Base-by-base conservation (phyloP, 1,140 invertebrate genomes). In the Anoplophora glabripennis region DNA sequence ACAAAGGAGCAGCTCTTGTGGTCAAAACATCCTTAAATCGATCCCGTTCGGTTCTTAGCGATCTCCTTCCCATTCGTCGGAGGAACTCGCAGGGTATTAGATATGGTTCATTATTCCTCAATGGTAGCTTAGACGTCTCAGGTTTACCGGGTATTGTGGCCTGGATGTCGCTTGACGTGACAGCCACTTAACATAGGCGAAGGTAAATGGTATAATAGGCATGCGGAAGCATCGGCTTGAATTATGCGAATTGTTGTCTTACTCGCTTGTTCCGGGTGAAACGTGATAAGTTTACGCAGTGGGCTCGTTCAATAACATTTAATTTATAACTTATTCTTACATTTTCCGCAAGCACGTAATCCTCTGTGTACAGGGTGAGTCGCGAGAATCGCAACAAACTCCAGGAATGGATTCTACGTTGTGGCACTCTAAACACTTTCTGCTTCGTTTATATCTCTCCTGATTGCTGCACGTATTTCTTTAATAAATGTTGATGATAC, bases 21-120 rank as follows among this genome's bases (percentile, higher is more conserved):
- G 69, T 71, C 69, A 71, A 69, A 71, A 71, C 64, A 71, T 62
- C 59, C 66, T 71, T 68, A 71, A 69, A 71, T 65, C 69, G 69
- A 71, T 69, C 63, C 49, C 15, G 34, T n/a, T 37, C 38, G 14
- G 18, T n/a, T 36, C 21, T 34, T 57, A 48, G 33, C 53, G 37
- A 63, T 55, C 54, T 54, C 59, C 28, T 44, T 38, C 58, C 60
- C 12, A 55, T 41, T 54, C 14, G 45, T 37, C 21, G 55, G 48
- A 35, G 36, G 53, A 46, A 51, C 46, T 33, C 42, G 12, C 36
- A 17, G n/a, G 40, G 42, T 34, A 33, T 56, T 15, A 56, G 41
- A 41, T 37, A 58, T 59, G 65, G 62, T 53, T 58, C 59, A 66
- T 66, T 69, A 66, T 63, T 42, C 57, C 41, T 62, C 59, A 69